Conservation (phyloP, 2,888 invertebrate genomes). For the Alcis repandata region DNA sequence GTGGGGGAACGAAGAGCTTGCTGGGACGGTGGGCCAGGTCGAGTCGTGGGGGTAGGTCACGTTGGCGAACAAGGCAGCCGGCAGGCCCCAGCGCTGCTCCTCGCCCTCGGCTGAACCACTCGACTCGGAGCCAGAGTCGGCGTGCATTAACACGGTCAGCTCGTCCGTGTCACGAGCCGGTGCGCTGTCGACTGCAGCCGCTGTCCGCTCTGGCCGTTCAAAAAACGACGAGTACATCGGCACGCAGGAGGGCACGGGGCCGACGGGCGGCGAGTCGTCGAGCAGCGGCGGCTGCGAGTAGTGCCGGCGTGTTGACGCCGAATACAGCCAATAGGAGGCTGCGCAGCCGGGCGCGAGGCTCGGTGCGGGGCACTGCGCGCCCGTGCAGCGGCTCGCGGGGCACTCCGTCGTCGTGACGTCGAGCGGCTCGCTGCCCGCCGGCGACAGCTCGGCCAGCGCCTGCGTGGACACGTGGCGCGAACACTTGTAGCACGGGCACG, state of each 20-base stretch:
- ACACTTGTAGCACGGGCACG: constrained; percentile 73
- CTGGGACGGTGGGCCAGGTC: too few relatives aligned
- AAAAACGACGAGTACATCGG: constrained; percentile 4
- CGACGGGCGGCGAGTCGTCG: neutral
- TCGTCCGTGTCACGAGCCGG: neutral
- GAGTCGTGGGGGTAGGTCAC: neutral
- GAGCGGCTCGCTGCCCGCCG: constrained; percentile 50
- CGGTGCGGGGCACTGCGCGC: constrained; percentile 58
- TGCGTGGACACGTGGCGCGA: constrained; percentile 68
- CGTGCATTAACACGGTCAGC: neutral
- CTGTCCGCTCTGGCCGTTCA: neutral
- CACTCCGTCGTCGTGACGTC: constrained; percentile 65
- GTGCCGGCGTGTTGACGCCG: constrained; percentile 15
- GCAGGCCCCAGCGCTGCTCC: constrained; percentile 6
- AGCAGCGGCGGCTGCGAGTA: neutral
- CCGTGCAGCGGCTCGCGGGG: constrained; percentile 61
- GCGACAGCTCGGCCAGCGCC: constrained; percentile 61
- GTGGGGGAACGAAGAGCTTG: neutral
- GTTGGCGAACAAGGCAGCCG: neutral
- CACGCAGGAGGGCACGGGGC: constrained; percentile 8
- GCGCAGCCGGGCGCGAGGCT: constrained; percentile 59
- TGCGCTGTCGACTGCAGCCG: neutral
- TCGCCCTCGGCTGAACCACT: constrained; percentile 3
- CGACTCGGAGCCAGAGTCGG: neutral
- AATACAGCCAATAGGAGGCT: constrained; percentile 62